A percentile compares a stretch with the other conserved stretches of the same genome.
These are phyloP conservation scores for Staurois parvus DNA, from an alignment of 2,797 vertebrate species.

Conservation along the genomic window DNA sequence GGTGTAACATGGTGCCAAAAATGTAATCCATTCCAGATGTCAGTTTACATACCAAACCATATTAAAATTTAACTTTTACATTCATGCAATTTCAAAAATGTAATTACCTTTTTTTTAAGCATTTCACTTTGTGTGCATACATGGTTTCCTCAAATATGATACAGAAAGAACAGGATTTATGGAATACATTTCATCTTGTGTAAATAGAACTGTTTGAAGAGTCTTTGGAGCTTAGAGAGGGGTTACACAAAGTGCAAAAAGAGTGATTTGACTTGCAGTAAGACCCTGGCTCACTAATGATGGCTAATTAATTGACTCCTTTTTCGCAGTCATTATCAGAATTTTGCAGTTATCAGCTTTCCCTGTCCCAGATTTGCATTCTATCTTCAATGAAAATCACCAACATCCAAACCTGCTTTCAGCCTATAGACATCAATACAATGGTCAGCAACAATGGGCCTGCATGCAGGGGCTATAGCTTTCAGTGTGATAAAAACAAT, in stretches of 20 bases:
- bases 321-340: constrained; percentile 51
- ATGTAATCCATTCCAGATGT: background rate
- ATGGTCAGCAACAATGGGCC: background rate
- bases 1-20: background rate
- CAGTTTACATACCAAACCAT: background rate
- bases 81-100: background rate
- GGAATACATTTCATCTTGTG: constrained; percentile 20
- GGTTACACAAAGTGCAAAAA: constrained; percentile 42
- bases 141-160: background rate
- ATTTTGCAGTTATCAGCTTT: constrained; percentile 57
- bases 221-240: constrained; percentile 27
- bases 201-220: constrained; percentile 8
- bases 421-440: constrained; percentile 27
- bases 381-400: constrained; percentile 35
- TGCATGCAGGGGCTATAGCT: background rate
- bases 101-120: background rate
- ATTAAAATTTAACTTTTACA: background rate
- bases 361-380: constrained; percentile 45
- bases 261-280: constrained; percentile 52
- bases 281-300: constrained; percentile 53
- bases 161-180: background rate
- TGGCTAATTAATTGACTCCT: constrained; percentile 46
- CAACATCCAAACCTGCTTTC: background rate
- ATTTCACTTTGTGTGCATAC: background rate
- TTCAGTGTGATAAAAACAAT: background rate